Evolutionary conservation across 2,888 invertebrate species (phyloP).

Genomic region (Barypeithes pellucidus): DNA sequence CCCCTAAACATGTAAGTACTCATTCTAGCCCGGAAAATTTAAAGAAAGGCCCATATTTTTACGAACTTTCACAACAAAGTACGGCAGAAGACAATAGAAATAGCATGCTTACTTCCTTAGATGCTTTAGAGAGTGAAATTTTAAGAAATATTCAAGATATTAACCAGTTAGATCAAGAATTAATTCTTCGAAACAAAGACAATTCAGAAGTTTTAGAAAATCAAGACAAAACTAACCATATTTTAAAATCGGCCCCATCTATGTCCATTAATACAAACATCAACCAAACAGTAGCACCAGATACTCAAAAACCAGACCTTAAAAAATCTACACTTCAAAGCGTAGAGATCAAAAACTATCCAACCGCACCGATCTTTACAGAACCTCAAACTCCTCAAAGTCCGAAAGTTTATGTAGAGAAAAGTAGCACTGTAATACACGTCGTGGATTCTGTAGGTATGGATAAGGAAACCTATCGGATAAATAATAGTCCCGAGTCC

Average conservation of each 20-base stretch:
- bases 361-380: slow-evolving; percentile 25
- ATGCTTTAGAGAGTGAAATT: slow-evolving; percentile 61
- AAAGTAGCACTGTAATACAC: slow-evolving; percentile 69
- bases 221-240: slow-evolving; percentile 17
- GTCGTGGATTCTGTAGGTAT: slow-evolving; percentile 62
- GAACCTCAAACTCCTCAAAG: slow-evolving; percentile 43
- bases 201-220: slow-evolving; percentile 7
- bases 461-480: slow-evolving; percentile 28
- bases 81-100: slow-evolving; percentile 43
- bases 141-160: slow-evolving; percentile 62
- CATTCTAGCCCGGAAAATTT: slow-evolving; percentile 48
- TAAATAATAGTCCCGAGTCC: slow-evolving; percentile 33
- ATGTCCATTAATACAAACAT: neutral
- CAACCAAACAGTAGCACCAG: neutral
- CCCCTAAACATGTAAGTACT: slow-evolving; percentile 58
- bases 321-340: slow-evolving; percentile 21
- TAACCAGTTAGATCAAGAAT: slow-evolving; percentile 57
- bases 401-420: slow-evolving; percentile 66
- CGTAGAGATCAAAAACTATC: slow-evolving; percentile 21
- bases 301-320: neutral
- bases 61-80: slow-evolving; percentile 15
- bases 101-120: slow-evolving; percentile 53
- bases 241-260: neutral
- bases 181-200: slow-evolving; percentile 35
- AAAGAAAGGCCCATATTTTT: slow-evolving; percentile 55